A percentile compares a stretch with the other conserved stretches of the same genome.
Conservation (phyloP, 2,888 invertebrate species). For the Buathra laborator region DNA sequence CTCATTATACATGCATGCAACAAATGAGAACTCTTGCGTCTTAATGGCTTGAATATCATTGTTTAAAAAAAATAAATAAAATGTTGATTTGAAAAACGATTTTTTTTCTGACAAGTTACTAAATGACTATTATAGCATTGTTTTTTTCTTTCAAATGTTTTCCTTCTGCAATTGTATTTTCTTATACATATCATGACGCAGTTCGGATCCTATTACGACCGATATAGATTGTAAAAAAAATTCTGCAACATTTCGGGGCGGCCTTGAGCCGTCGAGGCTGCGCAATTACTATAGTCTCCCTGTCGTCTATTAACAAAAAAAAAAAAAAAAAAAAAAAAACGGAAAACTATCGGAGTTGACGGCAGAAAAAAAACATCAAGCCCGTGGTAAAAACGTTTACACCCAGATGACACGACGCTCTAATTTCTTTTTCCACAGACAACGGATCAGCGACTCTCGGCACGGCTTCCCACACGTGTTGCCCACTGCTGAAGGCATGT, state of each 20-base stretch:
- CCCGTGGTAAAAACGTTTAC: constrained; percentile 24
- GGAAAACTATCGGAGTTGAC: constrained; percentile 4
- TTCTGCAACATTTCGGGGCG: not conserved
- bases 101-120: no score
- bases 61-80: no score
- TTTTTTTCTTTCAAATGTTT: no score
- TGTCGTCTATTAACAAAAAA: constrained; percentile 13
- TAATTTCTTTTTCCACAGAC: constrained; percentile 39
- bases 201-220: not conserved
- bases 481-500: constrained; percentile 8
- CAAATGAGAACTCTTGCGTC: not conserved
- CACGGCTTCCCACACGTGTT: constrained; percentile 49
- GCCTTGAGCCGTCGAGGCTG: not conserved
- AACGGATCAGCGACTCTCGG: constrained; percentile 36
- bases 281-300: constrained; percentile 1
- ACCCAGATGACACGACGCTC: constrained; percentile 48
- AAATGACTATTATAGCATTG: no score
- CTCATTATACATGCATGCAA: not conserved
- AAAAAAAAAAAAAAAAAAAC: constrained; percentile 10
- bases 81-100: no score
- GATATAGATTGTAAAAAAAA: not conserved
- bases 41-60: no score
- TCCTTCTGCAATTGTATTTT: no score
- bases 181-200: no score
- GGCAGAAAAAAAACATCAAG: constrained; percentile 15